These are phyloP conservation scores for Strongylocentrotus purpuratus DNA, from an alignment of 35 echinoderm and acorn worm species.

Conservation along the genomic window DNA sequence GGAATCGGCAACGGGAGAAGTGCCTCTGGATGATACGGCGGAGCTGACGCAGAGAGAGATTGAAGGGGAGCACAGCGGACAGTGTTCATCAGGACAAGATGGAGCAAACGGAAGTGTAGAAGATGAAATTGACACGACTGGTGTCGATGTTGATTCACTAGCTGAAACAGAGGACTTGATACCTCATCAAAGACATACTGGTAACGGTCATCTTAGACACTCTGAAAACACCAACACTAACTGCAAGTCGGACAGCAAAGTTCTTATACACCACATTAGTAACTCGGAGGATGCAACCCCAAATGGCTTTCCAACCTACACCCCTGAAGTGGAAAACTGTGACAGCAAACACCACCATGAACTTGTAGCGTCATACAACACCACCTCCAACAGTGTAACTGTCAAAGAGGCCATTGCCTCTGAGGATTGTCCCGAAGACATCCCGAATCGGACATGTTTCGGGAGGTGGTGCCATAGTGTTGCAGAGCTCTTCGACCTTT, in stretches of 20 bases:
- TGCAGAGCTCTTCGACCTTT: slow-evolving; percentile 12
- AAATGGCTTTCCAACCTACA: not conserved
- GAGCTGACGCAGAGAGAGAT: not conserved
- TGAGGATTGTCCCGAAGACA: not conserved
- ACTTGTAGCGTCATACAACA: not conserved
- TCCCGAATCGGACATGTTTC: not conserved
- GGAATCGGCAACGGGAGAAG: not conserved
- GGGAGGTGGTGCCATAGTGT: not conserved
- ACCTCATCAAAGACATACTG: not conserved
- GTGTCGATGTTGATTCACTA: not conserved
- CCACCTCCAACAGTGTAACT: not conserved
- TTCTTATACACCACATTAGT: not conserved
- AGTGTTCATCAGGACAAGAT: not conserved
- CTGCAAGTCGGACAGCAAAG: slow-evolving; percentile 16
- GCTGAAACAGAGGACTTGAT: not conserved
- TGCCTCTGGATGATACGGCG: not conserved
- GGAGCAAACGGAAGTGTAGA: not conserved
- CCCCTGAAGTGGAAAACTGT: not conserved
- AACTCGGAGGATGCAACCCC: not conserved
- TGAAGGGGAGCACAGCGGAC: not conserved
- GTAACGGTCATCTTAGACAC: not conserved
- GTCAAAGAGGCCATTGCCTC: not conserved
- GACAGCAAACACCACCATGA: not conserved
- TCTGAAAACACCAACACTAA: slow-evolving; percentile 27
- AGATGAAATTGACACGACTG: not conserved